A percentile compares a stretch with the other conserved stretches of the same genome.
These are phyloP conservation scores for Antechinus flavipes DNA, from an alignment of 2,113 vertebrate genomes.

Conservation along the genomic window DNA sequence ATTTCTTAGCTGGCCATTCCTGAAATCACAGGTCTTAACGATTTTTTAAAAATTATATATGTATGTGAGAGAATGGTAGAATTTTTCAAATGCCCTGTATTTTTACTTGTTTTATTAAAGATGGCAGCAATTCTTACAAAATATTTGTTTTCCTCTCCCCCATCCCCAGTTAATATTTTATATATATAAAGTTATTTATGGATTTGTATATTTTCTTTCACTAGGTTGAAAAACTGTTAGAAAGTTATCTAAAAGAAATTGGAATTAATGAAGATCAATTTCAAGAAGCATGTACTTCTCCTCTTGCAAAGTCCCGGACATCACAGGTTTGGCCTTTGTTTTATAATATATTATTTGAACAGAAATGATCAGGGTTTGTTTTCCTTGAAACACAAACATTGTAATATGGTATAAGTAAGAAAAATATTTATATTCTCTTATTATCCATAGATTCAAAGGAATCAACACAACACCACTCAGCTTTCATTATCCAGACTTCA, in stretches of 20 bases:
- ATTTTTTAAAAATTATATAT: too few relatives aligned
- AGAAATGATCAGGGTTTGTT: not conserved
- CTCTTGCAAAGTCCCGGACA: slow-evolving; percentile 92
- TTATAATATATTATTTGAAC: slow-evolving; percentile 56
- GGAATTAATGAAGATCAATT: slow-evolving; percentile 98
- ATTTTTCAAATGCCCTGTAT: not conserved
- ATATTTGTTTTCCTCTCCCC: not conserved
- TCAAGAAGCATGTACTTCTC: slow-evolving; percentile 93
- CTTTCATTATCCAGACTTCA: not conserved
- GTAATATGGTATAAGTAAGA: not conserved
- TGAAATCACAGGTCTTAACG: not conserved
- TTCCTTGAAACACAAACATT: not conserved
- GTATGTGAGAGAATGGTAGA: not conserved
- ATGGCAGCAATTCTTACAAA: not conserved
- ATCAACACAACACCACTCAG: not conserved
- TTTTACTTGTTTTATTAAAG: not conserved
- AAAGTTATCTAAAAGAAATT: slow-evolving; percentile 95
- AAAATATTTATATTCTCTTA: not conserved
- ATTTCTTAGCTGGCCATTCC: not conserved
- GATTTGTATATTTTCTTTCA: slow-evolving; percentile 49
- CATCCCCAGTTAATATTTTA: slow-evolving; percentile 22
- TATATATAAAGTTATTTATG: slow-evolving; percentile 25
- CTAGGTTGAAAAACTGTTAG: slow-evolving; percentile 95
- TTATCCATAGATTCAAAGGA: not conserved
- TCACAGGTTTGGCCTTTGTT: slow-evolving; percentile 88